Conservation (phyloP, 2,888 invertebrate genomes). For the Notodonta dromedarius region DNA sequence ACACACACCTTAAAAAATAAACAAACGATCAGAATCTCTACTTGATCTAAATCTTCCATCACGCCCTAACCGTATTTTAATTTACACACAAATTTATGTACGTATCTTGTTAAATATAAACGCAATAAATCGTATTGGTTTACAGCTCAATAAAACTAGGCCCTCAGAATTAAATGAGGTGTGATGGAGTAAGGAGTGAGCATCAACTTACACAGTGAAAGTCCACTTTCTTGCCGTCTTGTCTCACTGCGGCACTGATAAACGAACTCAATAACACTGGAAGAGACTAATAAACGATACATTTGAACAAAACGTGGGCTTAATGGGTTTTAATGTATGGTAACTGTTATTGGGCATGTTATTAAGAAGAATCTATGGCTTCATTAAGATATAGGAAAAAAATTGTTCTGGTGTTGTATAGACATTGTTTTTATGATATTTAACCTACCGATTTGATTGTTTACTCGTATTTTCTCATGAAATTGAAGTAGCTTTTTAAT, state of each 20-base stretch:
- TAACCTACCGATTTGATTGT: no score
- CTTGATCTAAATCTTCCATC: not conserved
- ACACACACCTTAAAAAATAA: no score
- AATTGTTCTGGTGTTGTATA: not conserved
- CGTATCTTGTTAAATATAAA: slow-evolving; percentile 11
- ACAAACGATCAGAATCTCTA: no score
- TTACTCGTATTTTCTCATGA: no score
- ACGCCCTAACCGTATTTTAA: not conserved
- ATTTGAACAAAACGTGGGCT: slow-evolving; percentile 7
- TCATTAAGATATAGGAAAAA: not conserved
- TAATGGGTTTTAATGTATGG: slow-evolving; percentile 11
- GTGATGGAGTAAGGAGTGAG: slow-evolving; percentile 76
- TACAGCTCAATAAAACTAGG: slow-evolving; percentile 53
- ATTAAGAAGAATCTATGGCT: not conserved
- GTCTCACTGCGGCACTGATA: slow-evolving; percentile 56
- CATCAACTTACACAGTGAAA: slow-evolving; percentile 79
- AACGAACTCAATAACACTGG: slow-evolving; percentile 53
- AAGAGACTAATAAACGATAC: slow-evolving; percentile 42
- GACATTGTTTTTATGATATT: no score
- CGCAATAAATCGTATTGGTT: slow-evolving; percentile 44
- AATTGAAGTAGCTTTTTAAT: no score
- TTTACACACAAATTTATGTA: slow-evolving; percentile 1
- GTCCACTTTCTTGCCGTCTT: slow-evolving; percentile 76
- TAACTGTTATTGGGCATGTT: not conserved
- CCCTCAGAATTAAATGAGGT: slow-evolving; percentile 72